phyloP scores from a whole-genome alignment of 2,797 vertebrate species.

The Cottoperca gobio region DNA sequence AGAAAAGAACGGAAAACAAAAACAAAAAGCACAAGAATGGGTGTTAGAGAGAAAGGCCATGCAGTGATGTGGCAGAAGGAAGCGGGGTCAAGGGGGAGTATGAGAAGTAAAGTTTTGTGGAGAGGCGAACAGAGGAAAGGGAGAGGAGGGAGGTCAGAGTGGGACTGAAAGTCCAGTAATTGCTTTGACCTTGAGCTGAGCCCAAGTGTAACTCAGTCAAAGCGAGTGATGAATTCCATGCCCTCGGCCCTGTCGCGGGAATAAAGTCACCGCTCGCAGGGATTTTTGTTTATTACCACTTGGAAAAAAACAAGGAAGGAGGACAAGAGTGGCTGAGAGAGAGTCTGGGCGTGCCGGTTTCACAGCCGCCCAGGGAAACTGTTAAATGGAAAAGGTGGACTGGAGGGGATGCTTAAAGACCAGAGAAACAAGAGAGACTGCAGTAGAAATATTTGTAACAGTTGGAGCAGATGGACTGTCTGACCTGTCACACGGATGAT shows the following conservation, averaged over 20 bases:
- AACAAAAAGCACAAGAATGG: constrained; percentile 22
- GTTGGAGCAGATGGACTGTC: constrained; percentile 30
- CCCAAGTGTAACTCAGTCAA: constrained; percentile 68
- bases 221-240: constrained; percentile 73
- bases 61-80: constrained; percentile 11
- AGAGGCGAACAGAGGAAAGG: constrained; percentile 35
- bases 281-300: constrained; percentile 68
- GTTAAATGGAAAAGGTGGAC: constrained; percentile 40
- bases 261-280: constrained; percentile 55
- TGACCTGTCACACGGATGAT: constrained; percentile 40
- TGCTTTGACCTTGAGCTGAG: constrained; percentile 78
- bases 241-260: constrained; percentile 47
- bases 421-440: constrained; percentile 32
- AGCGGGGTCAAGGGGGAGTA: constrained; percentile 16
- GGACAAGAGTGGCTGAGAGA: constrained; percentile 17
- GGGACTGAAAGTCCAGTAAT: constrained; percentile 72
- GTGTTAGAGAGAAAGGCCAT: background rate
- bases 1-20: constrained; percentile 27
- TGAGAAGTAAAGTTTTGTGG: constrained; percentile 39
- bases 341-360: constrained; percentile 15
- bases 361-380: constrained; percentile 31
- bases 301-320: constrained; percentile 21
- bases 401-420: constrained; percentile 42
- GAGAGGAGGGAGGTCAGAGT: constrained; percentile 57
- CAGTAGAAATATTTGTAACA: constrained; percentile 20